Percentiles rank a stretch among this genome's conserved stretches.
Conservation (phyloP, 2,888 invertebrate genomes). For the Orchestes rusci region DNA sequence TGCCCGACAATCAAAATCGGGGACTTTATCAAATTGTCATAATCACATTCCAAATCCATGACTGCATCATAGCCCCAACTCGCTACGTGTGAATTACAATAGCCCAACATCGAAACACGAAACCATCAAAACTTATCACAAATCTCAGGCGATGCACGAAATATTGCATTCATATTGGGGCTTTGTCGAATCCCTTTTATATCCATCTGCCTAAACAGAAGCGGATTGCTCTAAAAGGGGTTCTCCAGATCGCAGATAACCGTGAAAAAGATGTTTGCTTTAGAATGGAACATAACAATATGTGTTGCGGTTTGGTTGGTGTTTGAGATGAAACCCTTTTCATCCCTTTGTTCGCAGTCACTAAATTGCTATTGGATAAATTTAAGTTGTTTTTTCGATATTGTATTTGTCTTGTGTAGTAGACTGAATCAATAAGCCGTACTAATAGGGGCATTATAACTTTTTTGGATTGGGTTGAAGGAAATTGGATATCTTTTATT, state of each 20-base stretch:
- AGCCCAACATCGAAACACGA: constrained; percentile 14
- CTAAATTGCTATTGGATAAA: too few species aligned
- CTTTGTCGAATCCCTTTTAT: constrained; percentile 17
- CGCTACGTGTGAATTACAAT: too few species aligned
- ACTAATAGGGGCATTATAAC: too few species aligned
- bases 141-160: constrained; percentile 19
- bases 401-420: too few species aligned
- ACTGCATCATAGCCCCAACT: too few species aligned
- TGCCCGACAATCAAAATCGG: too few species aligned
- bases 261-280: constrained; percentile 29
- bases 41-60: too few species aligned
- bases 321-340: constrained; percentile 12
- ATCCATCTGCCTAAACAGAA: constrained; percentile 27
- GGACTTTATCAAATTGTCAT: too few species aligned
- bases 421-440: too few species aligned
- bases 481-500: too few species aligned
- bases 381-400: too few species aligned
- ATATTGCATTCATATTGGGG: constrained; percentile 22
- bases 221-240: constrained; percentile 23
- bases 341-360: not conserved
- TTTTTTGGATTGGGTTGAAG: too few species aligned
- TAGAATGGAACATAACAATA: constrained; percentile 8
- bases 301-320: constrained; percentile 19
- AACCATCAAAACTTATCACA: constrained; percentile 18
- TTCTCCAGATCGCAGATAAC: constrained; percentile 32